Percentiles rank a stretch among this genome's conserved stretches.
Evolutionary conservation across 1,140 invertebrate genomes (phyloP).

Genomic region (Drosophila albomicans): DNA sequence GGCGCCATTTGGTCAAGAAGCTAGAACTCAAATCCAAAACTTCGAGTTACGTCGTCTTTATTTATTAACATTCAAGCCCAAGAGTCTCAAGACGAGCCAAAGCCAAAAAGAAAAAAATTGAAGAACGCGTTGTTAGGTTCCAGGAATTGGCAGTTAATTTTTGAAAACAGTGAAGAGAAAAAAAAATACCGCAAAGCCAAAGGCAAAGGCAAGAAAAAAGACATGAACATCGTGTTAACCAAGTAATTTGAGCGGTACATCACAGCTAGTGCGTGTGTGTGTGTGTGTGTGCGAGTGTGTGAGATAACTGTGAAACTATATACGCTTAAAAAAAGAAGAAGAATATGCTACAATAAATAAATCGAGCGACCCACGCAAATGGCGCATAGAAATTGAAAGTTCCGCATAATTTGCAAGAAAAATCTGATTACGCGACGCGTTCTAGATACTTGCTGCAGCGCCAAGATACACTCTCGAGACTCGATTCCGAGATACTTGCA

Average conservation of each 20-base stretch:
- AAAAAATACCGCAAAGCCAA: slow-evolving; percentile 41
- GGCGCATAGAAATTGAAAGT: slow-evolving; percentile 77
- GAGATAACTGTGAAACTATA: slow-evolving; percentile 69
- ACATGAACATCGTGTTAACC: slow-evolving; percentile 48
- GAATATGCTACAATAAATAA: slow-evolving; percentile 13
- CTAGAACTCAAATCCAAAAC: slow-evolving; percentile 30
- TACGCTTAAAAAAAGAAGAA: slow-evolving; percentile 5
- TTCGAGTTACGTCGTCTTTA: slow-evolving; percentile 24
- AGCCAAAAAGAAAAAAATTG: slow-evolving; percentile 12
- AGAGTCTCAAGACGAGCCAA: slow-evolving; percentile 28
- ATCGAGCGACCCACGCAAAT: slow-evolving; percentile 57
- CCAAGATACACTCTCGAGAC: slow-evolving; percentile 37
- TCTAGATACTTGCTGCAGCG: slow-evolving; percentile 67
- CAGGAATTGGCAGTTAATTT: slow-evolving; percentile 83
- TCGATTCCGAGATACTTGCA: slow-evolving; percentile 32
- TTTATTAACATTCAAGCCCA: slow-evolving; percentile 74
- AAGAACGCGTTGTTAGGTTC: slow-evolving; percentile 57
- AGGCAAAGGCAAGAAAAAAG: slow-evolving; percentile 3
- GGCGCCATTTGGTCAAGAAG: slow-evolving; percentile 58
- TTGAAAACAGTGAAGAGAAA: slow-evolving; percentile 34
- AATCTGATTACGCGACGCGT: slow-evolving; percentile 79
- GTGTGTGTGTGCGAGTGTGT: slow-evolving; percentile 37
- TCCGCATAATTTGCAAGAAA: slow-evolving; percentile 57
- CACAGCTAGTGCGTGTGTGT: neutral
- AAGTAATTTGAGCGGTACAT: slow-evolving; percentile 26